These are phyloP conservation scores for Balearica regulorum DNA, from an alignment of 2,797 vertebrate genomes.

Conservation along the genomic window DNA sequence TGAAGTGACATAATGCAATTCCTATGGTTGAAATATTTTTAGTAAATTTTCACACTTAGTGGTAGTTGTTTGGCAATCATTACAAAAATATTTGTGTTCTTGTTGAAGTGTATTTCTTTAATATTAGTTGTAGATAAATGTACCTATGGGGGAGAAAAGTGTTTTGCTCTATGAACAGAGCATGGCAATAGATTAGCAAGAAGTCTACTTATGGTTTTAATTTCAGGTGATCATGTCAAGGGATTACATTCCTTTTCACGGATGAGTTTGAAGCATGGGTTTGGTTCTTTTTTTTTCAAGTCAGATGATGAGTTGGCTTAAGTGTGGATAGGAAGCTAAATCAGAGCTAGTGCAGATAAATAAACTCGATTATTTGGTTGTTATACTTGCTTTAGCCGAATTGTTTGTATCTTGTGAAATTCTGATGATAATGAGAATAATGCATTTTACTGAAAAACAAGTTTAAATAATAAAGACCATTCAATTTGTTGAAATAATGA, in stretches of 20 bases:
- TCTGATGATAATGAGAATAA: not conserved
- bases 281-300: not conserved
- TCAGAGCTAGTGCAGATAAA: not conserved
- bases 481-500: not conserved
- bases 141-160: accelerated
- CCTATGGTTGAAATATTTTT: not conserved
- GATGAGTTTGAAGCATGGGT: not conserved
- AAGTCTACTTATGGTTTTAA: not conserved
- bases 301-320: not conserved
- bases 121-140: not conserved
- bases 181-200: not conserved
- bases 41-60: not conserved
- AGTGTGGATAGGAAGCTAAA: not conserved
- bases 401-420: not conserved
- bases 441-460: not conserved
- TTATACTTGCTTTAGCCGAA: not conserved
- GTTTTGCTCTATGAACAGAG: not conserved
- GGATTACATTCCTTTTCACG: not conserved
- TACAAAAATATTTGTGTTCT: not conserved
- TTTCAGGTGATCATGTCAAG: not conserved
- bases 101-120: not conserved
- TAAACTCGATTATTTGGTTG: not conserved
- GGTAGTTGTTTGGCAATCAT: not conserved
- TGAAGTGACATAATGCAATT: not conserved
- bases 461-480: not conserved